phyloP scores from a whole-genome alignment of 2,113 vertebrate species.

The Corythaeola cristata region DNA sequence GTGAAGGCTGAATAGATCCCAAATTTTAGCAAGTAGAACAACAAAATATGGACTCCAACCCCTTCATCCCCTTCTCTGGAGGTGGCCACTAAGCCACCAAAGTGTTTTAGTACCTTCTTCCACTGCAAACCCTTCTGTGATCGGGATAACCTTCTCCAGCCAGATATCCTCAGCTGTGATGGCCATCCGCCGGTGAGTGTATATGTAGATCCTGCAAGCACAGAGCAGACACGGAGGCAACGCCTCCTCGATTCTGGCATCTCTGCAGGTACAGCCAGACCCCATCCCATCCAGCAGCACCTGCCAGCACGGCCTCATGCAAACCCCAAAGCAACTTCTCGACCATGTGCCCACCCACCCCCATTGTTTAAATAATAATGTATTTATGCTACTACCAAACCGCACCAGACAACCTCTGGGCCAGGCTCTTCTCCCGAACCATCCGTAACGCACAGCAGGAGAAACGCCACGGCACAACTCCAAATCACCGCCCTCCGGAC shows the following conservation, averaged over 20 bases:
- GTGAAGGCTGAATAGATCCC: neutral
- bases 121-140: slow-evolving; percentile 82
- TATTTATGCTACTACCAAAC: too few relatives aligned
- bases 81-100: neutral
- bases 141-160: slow-evolving; percentile 84
- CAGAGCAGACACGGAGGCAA: neutral
- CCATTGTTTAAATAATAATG: rapidly evolving
- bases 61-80: neutral
- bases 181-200: slow-evolving; percentile 90
- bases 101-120: slow-evolving; percentile 81
- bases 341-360: rapidly evolving
- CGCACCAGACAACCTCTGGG: rapidly evolving
- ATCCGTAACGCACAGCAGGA: rapidly evolving
- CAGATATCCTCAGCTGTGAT: slow-evolving; percentile 88
- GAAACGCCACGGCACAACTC: neutral
- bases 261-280: neutral
- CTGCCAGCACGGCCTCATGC: rapidly evolving
- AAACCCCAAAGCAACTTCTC: neutral
- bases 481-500: rapidly evolving
- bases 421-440: neutral
- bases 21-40: neutral
- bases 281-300: neutral
- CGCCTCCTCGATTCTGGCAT: neutral
- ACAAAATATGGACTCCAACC: neutral
- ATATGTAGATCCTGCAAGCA: slow-evolving; percentile 84